Conservation (phyloP, 2,113 vertebrate genomes). For the Erinaceus europaeus region DNA sequence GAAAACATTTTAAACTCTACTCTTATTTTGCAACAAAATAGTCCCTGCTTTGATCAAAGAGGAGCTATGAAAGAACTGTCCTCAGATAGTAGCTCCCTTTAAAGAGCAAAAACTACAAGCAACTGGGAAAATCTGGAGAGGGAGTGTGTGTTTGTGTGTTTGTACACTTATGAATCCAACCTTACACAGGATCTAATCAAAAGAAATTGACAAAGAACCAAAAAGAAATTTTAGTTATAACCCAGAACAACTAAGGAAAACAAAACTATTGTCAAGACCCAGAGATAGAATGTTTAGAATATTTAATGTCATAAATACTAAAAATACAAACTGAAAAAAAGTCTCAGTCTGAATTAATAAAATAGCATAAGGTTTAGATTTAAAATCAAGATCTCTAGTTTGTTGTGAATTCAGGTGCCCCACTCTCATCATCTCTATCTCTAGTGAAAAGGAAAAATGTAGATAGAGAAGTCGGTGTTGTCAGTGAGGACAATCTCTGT, state of each 20-base stretch:
- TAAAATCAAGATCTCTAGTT: neutral
- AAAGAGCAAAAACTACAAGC: conserved; percentile 2
- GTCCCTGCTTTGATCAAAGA: conserved; percentile 34
- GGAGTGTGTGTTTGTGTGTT: neutral
- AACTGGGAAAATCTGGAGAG: neutral
- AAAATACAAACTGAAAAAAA: neutral
- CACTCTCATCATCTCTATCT: neutral
- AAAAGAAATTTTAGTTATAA: neutral
- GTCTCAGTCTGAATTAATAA: neutral
- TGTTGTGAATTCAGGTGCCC: neutral
- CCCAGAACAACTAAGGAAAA: neutral
- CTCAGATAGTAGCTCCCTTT: neutral
- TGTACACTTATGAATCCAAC: neutral
- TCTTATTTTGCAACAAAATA: conserved; percentile 40
- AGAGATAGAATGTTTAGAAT: neutral
- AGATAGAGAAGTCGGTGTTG: neutral
- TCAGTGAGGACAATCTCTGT: neutral
- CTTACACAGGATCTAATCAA: neutral
- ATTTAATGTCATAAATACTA: neutral
- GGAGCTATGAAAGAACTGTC: neutral
- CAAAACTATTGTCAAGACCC: neutral
- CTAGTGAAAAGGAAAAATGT: neutral
- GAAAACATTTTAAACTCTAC: conserved; percentile 54
- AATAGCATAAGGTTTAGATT: neutral
- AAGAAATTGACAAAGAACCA: neutral